These are phyloP conservation scores for Microplitis deprimator DNA, from an alignment of 2,888 invertebrate species.

Conservation along the genomic window DNA sequence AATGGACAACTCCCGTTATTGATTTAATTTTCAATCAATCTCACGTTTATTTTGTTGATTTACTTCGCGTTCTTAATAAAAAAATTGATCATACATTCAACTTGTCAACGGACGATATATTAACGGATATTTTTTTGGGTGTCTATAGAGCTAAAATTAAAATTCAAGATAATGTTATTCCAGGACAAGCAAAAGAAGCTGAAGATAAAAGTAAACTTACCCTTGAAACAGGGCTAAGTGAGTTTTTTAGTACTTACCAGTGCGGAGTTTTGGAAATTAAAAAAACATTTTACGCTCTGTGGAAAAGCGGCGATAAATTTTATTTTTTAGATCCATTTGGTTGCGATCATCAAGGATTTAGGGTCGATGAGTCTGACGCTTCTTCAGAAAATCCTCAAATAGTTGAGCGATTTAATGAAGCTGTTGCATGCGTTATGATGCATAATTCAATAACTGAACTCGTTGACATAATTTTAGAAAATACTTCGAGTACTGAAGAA, in stretches of 20 bases:
- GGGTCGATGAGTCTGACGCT: slow-evolving; percentile 54
- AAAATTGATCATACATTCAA: slow-evolving; percentile 59
- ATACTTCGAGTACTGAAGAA: slow-evolving; percentile 61
- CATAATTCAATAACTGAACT: slow-evolving; percentile 63
- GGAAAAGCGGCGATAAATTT: slow-evolving; percentile 64
- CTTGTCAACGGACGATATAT: slow-evolving; percentile 58
- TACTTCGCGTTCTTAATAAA: slow-evolving; percentile 60
- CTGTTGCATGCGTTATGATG: slow-evolving; percentile 62
- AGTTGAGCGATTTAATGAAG: slow-evolving; percentile 48
- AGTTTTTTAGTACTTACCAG: slow-evolving; percentile 57
- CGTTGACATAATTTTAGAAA: slow-evolving; percentile 60
- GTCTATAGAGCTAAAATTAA: slow-evolving; percentile 65
- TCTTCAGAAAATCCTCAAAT: slow-evolving; percentile 46
- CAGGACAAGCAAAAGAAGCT: slow-evolving; percentile 58
- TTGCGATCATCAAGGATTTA: slow-evolving; percentile 63
- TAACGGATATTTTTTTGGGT: slow-evolving; percentile 65
- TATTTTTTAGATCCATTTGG: slow-evolving; percentile 66
- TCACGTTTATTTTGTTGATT: slow-evolving; percentile 64
- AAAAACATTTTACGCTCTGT: slow-evolving; percentile 62
- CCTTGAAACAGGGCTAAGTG: slow-evolving; percentile 56
- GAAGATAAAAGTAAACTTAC: slow-evolving; percentile 37
- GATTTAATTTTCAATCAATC: slow-evolving; percentile 68
- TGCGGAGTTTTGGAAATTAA: slow-evolving; percentile 63
- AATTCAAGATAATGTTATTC: slow-evolving; percentile 59
- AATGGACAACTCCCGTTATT: slow-evolving; percentile 63